Conservation (phyloP, 1,140 invertebrate species). For the Sipha flava region DNA sequence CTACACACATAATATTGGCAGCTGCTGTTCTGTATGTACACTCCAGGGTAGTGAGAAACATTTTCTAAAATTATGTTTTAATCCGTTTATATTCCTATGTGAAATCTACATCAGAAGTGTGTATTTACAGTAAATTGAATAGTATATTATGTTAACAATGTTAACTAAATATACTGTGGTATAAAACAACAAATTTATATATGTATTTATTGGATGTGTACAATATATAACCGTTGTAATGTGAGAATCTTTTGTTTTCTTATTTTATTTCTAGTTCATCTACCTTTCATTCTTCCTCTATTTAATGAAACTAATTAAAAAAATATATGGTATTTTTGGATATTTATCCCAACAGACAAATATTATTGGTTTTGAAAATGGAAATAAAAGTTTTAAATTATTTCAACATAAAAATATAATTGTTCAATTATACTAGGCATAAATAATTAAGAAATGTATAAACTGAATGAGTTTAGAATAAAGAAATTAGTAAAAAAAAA, state of each 20-base stretch:
- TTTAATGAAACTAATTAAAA: no score
- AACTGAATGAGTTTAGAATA: no score
- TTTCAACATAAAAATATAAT: no score
- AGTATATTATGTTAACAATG: background rate
- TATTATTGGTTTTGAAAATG: no score
- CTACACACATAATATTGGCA: background rate
- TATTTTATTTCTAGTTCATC: background rate
- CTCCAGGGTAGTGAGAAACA: background rate
- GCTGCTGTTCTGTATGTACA: background rate
- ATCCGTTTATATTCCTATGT: background rate
- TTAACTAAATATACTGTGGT: background rate
- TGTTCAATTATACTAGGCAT: no score
- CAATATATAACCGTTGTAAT: background rate
- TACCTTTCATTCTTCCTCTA: background rate
- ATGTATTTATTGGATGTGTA: constrained; percentile 2
- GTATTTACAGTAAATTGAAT: constrained; percentile 10
- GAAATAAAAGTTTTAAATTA: no score
- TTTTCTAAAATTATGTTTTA: background rate
- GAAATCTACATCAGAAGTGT: background rate
- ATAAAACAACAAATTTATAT: background rate
- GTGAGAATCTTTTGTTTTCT: background rate
- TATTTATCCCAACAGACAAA: no score
- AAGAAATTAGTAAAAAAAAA: no score
- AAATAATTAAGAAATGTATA: no score
- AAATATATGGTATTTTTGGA: no score